Evolutionary conservation across 2,113 vertebrate genomes (phyloP).

Genomic region (Struthidea cinerea): DNA sequence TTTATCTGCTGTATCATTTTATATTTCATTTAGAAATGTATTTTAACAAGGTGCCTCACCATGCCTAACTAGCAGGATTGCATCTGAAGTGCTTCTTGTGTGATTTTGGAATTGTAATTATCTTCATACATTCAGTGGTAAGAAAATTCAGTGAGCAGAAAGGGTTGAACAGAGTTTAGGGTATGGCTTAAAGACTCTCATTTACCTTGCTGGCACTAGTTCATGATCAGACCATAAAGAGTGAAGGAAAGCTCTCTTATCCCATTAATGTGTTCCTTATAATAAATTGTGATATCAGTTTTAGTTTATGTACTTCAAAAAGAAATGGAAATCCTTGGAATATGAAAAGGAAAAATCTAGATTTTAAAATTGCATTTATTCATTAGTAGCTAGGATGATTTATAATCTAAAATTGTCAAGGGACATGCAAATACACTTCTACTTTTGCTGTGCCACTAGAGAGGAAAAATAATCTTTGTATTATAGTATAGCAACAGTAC

Average conservation of each 20-base stretch:
- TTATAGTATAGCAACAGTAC: not conserved
- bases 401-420: not conserved
- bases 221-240: not conserved
- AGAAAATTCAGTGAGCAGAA: not conserved
- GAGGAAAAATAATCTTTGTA: not conserved
- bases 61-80: not conserved
- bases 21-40: not conserved
- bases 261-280: not conserved
- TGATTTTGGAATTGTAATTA: not conserved
- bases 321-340: not conserved
- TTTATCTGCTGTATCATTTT: not conserved
- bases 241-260: not conserved
- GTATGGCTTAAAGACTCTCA: not conserved
- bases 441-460: not conserved
- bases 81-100: not conserved
- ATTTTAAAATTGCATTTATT: not conserved
- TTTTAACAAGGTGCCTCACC: not conserved
- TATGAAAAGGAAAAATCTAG: not conserved
- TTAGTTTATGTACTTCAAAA: not conserved
- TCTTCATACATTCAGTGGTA: not conserved
- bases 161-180: not conserved
- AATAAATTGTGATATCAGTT: not conserved
- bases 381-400: not conserved
- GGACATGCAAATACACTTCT: not conserved
- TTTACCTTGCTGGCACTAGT: not conserved